Evolutionary conservation across 1,140 invertebrate species (phyloP), one percentile per base, ranked within the genome.

Genomic region (Brachionus plicatilis): DNA sequence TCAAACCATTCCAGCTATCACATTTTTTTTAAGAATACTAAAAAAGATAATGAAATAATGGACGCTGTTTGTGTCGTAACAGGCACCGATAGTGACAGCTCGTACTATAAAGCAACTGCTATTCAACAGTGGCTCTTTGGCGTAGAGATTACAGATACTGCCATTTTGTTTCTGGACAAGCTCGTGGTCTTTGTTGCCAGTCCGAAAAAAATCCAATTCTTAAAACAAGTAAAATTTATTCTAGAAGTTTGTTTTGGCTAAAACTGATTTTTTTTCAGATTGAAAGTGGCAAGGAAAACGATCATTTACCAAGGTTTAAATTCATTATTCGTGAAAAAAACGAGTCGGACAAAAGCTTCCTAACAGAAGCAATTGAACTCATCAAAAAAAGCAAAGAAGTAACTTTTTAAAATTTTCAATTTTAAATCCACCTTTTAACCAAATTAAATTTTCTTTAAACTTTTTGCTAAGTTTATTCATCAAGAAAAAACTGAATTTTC

Each of bases 231-330:
- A 72, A 72, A 9, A n/a, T 11, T 43, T 20, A 8, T 41, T 12
- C 9, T 43, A 12, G n/a, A 2, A 17, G 17, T 11, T 43, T 72
- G 5, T 43, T 72, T 20, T 20, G 41, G 14, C 7, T 43, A 17
- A 11, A 37, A 7, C 7, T 41, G 24, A 9, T 43, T 45, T 41
- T 43, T 41, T 72, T 72, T n/a, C 5, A 72, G 68, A 68, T 82
- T 47, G 79, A 82, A 65, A 82, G 41, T 68, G 79, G 79, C n/a
- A 82, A 82, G 29, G 79, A 82, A 37, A 82, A 82, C 27, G 79
- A 82, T 14, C 79, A 82, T 17, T 68, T 82, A 33, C 79, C 79
- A 43, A 68, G 37, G 24, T 82, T 65, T 60, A 82, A 82, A 82
- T 82, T 82, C 45, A 82, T 82, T n/a, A 45, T 53, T 45, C 79